phyloP scores from a whole-genome alignment of 2,888 invertebrate species.

The Venustoraphidia nigricollis region DNA sequence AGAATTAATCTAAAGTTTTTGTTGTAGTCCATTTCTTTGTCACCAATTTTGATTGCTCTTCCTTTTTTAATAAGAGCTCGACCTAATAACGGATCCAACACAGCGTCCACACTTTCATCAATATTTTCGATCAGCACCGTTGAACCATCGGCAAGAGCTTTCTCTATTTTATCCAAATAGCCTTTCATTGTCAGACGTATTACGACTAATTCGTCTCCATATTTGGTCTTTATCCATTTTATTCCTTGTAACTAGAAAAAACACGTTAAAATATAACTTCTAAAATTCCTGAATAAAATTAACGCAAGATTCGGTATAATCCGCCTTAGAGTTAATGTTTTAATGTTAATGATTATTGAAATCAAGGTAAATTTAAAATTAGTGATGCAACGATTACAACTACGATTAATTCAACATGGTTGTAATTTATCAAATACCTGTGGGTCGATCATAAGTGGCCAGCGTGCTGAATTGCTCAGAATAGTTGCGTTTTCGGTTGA shows the following conservation, averaged over 20 bases:
- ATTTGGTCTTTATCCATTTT: slow-evolving; percentile 90
- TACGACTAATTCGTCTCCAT: slow-evolving; percentile 53
- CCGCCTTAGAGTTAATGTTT: too few species aligned
- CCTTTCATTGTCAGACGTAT: slow-evolving; percentile 65
- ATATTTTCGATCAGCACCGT: slow-evolving; percentile 79
- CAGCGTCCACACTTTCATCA: slow-evolving; percentile 77
- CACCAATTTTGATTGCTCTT: slow-evolving; percentile 67
- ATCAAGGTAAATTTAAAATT: too few species aligned
- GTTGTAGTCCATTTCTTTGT: slow-evolving; percentile 82
- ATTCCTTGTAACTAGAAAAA: slow-evolving; percentile 47
- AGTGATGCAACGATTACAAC: too few species aligned
- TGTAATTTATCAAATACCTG: slow-evolving; percentile 36
- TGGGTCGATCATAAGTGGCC: slow-evolving; percentile 93
- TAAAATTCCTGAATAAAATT: not conserved
- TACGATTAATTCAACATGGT: not conserved
- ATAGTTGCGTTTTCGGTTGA: slow-evolving; percentile 91
- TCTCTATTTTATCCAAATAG: slow-evolving; percentile 72
- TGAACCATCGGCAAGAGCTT: slow-evolving; percentile 55
- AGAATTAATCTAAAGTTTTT: slow-evolving; percentile 66
- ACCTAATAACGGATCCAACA: slow-evolving; percentile 76
- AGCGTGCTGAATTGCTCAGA: slow-evolving; percentile 72
- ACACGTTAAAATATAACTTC: not conserved
- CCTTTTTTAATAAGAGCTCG: slow-evolving; percentile 82
- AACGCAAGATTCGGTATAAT: too few species aligned
- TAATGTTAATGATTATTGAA: too few species aligned